Base-by-base conservation (phyloP, 2,888 invertebrate genomes). In the Tenthredo livida region DNA sequence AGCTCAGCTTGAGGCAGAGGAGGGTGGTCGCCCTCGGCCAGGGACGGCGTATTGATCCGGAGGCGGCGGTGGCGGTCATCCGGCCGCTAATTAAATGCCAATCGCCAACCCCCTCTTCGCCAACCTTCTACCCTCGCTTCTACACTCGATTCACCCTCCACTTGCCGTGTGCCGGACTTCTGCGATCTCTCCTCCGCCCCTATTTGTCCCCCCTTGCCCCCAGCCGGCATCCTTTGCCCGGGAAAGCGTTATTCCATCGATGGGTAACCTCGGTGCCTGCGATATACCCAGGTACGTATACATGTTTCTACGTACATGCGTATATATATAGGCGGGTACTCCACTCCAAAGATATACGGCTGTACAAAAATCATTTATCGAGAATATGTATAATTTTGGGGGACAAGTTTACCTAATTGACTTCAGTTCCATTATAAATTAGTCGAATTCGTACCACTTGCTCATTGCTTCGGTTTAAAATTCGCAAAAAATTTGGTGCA, bases 41-140 rank as follows among this genome's bases (percentile, higher is more conserved):
- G 91, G 91, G 92, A 91, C 90, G 90, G 91, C 90, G 93, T 93
- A 93, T 93, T 93, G 93, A 93, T 93, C 93, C 92, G 90, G 93
- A 90, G 90, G 91, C 92, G 67, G 83, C 70, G 47, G 83, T 90
- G 89, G 91, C 92, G 93, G 93, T 93, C 93, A 93, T 92, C 93
- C 92, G 90, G 92, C 92, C 93, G 92, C 92, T 93, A 93, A 93
- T 93, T 93, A 93, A 93, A 93, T 93, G 93, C 93, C 93, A 93
- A 93, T 93, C 92, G 93, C 92, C 91, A 89, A 90, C 90, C 93
- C 91, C 90, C 90, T 89, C 88, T 87, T 87, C 87, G 84, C 86
- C 87, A 83, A 85, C 87, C 88, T 86, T 70, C 86, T 85, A 84
- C 87, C 87, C 89, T 87, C 89, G 86, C 85, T 85, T 89, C 90